Percentiles rank a stretch among this genome's conserved stretches.
phyloP scores from a whole-genome alignment of 2,888 invertebrate species.

The Cheilosia vernalis region DNA sequence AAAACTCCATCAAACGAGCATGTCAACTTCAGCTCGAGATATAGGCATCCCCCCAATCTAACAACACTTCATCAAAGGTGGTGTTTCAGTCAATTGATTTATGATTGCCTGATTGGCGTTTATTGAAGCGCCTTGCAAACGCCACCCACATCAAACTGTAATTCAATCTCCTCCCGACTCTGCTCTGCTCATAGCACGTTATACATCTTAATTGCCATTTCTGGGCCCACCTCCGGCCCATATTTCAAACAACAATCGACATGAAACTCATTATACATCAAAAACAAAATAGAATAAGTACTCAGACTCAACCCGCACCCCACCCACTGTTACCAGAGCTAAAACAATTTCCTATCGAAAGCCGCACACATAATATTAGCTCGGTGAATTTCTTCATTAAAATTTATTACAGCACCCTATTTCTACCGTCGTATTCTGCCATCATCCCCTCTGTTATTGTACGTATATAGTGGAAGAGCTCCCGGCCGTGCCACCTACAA shows the following conservation, averaged over 20 bases:
- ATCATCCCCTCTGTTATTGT: neutral
- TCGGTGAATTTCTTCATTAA: slow-evolving; percentile 62
- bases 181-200: neutral
- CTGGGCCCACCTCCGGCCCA: neutral
- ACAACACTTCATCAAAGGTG: too few relatives aligned
- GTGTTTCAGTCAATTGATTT: too few relatives aligned
- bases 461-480: neutral
- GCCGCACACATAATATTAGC: slow-evolving; percentile 55
- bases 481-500: slow-evolving; percentile 4
- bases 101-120: too few relatives aligned
- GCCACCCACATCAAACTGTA: neutral
- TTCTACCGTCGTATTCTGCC: slow-evolving; percentile 6
- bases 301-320: neutral
- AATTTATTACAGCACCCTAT: slow-evolving; percentile 63
- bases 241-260: slow-evolving; percentile 24
- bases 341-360: slow-evolving; percentile 55
- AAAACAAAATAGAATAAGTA: slow-evolving; percentile 32
- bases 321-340: slow-evolving; percentile 3
- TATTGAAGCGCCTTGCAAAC: too few relatives aligned
- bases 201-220: slow-evolving; percentile 40
- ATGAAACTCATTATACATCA: slow-evolving; percentile 56
- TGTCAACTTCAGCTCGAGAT: too few relatives aligned
- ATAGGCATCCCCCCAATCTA: too few relatives aligned
- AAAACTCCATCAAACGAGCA: too few relatives aligned
- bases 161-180: neutral